phyloP scores from a whole-genome alignment of 1,140 invertebrate genomes.

The Odontomachus brunneus region DNA sequence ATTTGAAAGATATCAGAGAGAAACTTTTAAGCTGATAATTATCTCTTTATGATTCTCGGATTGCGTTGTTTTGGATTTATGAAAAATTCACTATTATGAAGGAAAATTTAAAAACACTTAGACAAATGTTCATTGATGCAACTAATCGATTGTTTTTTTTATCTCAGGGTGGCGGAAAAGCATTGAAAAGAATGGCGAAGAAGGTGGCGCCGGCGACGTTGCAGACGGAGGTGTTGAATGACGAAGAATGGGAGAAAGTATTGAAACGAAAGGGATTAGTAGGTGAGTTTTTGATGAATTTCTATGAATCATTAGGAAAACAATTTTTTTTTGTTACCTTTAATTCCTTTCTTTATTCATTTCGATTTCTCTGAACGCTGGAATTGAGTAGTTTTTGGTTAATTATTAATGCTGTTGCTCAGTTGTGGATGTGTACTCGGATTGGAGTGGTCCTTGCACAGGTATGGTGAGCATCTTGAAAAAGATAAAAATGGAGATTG shows the following conservation, averaged over 20 bases:
- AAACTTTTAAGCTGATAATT: too few species aligned
- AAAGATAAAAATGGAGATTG: slow-evolving; percentile 95
- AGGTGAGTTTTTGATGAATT: slow-evolving; percentile 85
- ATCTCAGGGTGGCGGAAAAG: slow-evolving; percentile 73
- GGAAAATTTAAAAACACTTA: neutral
- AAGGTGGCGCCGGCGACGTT: slow-evolving; percentile 91
- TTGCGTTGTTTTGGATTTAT: slow-evolving; percentile 30
- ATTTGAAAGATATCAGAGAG: neutral
- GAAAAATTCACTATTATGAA: neutral
- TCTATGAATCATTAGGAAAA: neutral
- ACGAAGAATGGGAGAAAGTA: slow-evolving; percentile 95
- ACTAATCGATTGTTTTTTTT: slow-evolving; percentile 34
- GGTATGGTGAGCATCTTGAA: slow-evolving; percentile 95
- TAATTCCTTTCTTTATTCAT: too few species aligned
- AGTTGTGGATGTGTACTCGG: slow-evolving; percentile 97
- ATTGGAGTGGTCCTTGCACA: slow-evolving; percentile 96
- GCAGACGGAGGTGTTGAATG: slow-evolving; percentile 92
- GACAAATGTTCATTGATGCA: slow-evolving; percentile 37
- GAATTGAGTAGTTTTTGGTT: neutral
- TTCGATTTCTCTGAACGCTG: too few species aligned
- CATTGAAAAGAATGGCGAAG: slow-evolving; percentile 86
- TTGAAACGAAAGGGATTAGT: slow-evolving; percentile 91
- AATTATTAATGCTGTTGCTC: slow-evolving; percentile 54
- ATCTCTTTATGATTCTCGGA: neutral
- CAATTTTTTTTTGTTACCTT: neutral